phyloP scores from a whole-genome alignment of 2,888 invertebrate species.

The Eremobia ochroleuca region DNA sequence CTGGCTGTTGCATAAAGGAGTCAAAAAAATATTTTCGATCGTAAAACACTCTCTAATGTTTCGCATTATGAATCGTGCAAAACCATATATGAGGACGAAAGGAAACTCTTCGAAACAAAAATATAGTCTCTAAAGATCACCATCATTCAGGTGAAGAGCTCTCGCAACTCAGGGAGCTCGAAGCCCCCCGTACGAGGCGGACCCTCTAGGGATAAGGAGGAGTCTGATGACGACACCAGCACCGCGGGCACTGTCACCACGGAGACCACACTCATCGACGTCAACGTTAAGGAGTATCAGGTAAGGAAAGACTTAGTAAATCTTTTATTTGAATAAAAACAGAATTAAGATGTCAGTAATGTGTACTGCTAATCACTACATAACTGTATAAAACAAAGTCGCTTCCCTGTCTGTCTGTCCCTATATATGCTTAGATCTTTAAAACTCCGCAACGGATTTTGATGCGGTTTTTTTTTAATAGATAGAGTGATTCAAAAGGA shows the following conservation, averaged over 20 bases:
- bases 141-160: constrained; percentile 86
- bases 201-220: constrained; percentile 85
- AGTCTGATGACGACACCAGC: constrained; percentile 90
- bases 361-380: no score
- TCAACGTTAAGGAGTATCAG: constrained; percentile 91
- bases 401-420: no score
- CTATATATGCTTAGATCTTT: no score
- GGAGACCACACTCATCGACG: constrained; percentile 92
- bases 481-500: no score
- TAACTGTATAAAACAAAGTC: no score
- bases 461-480: no score
- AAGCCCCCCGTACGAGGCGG: constrained; percentile 88
- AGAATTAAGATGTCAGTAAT: not conserved
- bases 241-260: constrained; percentile 92
- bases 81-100: not conserved
- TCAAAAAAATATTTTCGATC: no score
- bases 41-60: no score
- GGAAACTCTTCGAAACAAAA: not conserved
- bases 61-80: no score
- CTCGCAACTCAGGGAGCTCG: constrained; percentile 77
- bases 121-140: not conserved
- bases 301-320: constrained; percentile 65
- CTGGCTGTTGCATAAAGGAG: no score
- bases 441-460: no score
- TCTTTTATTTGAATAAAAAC: not conserved